Percentiles rank a stretch among this genome's conserved stretches.
Conservation (phyloP, 2,113 vertebrate genomes). For the Grammomys dolichurus region DNA sequence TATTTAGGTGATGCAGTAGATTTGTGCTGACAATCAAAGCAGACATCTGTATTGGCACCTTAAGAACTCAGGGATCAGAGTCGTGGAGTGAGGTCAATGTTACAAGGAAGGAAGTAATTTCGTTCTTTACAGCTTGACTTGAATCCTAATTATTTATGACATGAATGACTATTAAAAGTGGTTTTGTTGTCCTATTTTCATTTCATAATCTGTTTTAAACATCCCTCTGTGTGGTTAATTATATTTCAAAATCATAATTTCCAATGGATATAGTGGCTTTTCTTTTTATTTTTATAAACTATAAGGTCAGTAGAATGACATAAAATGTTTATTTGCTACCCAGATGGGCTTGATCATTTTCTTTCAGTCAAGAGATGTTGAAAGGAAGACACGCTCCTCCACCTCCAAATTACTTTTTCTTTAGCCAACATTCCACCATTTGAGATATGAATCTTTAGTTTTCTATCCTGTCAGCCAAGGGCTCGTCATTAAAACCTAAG, state of each 20-base stretch:
- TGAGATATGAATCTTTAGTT: not conserved
- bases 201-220: not conserved
- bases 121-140: not conserved
- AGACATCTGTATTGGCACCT: not conserved
- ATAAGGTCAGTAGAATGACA: not conserved
- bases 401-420: not conserved
- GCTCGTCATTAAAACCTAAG: constrained; percentile 17
- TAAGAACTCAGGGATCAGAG: not conserved
- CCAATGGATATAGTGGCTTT: not conserved
- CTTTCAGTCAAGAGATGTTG: not conserved
- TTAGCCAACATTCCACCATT: not conserved
- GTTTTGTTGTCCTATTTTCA: constrained; percentile 42
- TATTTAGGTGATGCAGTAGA: not conserved
- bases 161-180: not conserved
- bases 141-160: not conserved
- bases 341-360: not conserved
- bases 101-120: too few species aligned
- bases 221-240: constrained; percentile 8
- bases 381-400: not conserved
- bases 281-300: not conserved
- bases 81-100: not conserved
- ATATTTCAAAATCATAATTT: not conserved
- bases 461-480: not conserved
- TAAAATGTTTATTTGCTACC: not conserved
- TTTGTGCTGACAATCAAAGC: not conserved